Percentiles rank a stretch among this genome's conserved stretches.
phyloP scores from a whole-genome alignment of 2,888 invertebrate genomes.

The Brenthis daphne region DNA sequence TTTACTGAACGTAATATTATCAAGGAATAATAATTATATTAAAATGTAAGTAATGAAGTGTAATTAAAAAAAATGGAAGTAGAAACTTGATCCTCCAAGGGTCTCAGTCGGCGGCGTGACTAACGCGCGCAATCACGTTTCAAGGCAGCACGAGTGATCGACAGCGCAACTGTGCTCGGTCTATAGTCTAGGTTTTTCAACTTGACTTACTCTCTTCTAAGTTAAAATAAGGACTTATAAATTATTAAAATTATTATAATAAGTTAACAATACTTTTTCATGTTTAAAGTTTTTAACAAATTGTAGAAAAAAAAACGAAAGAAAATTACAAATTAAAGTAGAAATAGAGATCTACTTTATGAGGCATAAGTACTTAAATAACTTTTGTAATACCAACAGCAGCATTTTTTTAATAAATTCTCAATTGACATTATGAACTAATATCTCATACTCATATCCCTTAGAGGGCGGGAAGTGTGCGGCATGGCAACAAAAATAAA shows the following conservation, averaged over 20 bases:
- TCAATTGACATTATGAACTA: too few relatives aligned
- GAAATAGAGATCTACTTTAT: too few relatives aligned
- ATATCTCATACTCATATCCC: too few relatives aligned
- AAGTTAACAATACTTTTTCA: not conserved
- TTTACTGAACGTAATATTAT: not conserved
- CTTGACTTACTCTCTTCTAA: not conserved
- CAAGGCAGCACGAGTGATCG: conserved; percentile 30
- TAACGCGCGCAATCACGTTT: conserved; percentile 52
- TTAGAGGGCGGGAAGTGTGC: conserved; percentile 42
- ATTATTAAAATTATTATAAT: not conserved
- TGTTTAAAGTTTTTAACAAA: not conserved
- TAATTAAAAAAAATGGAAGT: conserved; percentile 21
- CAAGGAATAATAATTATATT: not conserved
- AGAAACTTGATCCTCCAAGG: conserved; percentile 30
- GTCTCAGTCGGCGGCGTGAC: conserved; percentile 52
- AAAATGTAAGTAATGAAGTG: not conserved
- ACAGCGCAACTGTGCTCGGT: conserved; percentile 3
- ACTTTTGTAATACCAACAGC: too few relatives aligned
- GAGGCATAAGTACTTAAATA: too few relatives aligned
- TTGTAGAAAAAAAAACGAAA: too few relatives aligned
- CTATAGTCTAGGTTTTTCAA: conserved; percentile 16
- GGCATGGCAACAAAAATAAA: conserved; percentile 61
- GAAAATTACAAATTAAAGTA: too few relatives aligned
- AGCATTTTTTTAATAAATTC: too few relatives aligned
- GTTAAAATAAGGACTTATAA: not conserved